Evolutionary conservation across 2,797 vertebrate genomes (phyloP).

Genomic region (Microchirus variegatus): DNA sequence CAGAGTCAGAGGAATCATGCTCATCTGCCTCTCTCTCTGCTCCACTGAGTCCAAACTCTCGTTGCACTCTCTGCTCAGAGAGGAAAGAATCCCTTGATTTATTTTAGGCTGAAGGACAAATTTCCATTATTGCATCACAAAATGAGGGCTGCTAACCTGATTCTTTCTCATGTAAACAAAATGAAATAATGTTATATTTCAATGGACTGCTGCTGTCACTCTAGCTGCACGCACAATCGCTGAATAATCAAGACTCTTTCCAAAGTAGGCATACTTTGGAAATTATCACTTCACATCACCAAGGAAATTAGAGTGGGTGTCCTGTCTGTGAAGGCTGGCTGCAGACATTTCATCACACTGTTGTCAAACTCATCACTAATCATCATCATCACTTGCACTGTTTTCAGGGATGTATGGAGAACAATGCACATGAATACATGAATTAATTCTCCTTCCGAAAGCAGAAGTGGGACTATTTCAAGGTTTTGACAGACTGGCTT

Average conservation of each 20-base stretch:
- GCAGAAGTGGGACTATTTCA: constrained; percentile 74
- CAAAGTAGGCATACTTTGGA: constrained; percentile 22
- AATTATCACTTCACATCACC: constrained; percentile 16
- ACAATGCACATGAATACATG: too few relatives aligned
- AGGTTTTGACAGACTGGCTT: constrained; percentile 66
- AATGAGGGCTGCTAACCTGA: too few relatives aligned
- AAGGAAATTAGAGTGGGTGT: constrained; percentile 44
- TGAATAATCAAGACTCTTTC: constrained; percentile 28
- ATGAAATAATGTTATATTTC: too few relatives aligned
- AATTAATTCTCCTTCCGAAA: constrained; percentile 56
- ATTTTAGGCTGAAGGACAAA: too few relatives aligned
- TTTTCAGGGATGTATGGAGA: constrained; percentile 21
- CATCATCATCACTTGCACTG: background rate
- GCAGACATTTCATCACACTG: background rate
- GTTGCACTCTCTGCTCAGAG: constrained; percentile 13
- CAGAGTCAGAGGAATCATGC: constrained; percentile 57
- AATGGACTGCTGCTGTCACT: background rate
- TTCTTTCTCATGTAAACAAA: too few relatives aligned
- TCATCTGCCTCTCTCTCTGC: constrained; percentile 62
- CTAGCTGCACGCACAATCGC: background rate
- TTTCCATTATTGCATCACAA: background rate
- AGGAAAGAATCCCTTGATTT: constrained; percentile 39
- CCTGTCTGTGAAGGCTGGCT: background rate
- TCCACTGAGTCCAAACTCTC: constrained; percentile 43
- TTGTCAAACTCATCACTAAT: background rate